A percentile compares a stretch with the other conserved stretches of the same genome.
phyloP scores from a whole-genome alignment of 2,797 vertebrate genomes.

The Chiroxiphia lanceolata region DNA sequence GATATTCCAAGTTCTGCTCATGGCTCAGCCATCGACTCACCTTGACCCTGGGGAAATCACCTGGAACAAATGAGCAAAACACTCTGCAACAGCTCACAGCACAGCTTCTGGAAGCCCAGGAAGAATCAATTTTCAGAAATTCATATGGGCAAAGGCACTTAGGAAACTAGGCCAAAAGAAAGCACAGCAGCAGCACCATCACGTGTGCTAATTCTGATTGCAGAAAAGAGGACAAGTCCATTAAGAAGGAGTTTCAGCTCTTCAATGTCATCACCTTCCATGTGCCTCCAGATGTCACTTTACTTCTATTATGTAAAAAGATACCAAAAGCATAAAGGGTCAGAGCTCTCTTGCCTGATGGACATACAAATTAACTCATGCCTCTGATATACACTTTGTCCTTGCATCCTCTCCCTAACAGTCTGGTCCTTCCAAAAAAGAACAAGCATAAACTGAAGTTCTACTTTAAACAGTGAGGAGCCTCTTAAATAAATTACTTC shows the following conservation, averaged over 20 bases:
- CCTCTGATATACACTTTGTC: background rate
- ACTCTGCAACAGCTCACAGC: background rate
- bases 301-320: background rate
- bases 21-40: background rate
- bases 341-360: background rate
- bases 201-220: background rate
- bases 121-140: background rate
- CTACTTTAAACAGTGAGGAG: background rate
- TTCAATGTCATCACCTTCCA: background rate
- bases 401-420: background rate
- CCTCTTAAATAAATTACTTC: background rate
- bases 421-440: background rate
- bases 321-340: background rate
- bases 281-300: background rate
- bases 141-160: background rate
- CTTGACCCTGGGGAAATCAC: background rate
- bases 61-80: background rate
- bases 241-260: background rate
- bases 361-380: background rate
- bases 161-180: background rate
- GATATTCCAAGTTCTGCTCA: background rate
- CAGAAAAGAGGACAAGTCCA: background rate
- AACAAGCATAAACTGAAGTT: background rate
- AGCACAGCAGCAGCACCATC: background rate
- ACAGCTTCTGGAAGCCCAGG: background rate